Percentiles rank a stretch among this genome's conserved stretches.
Evolutionary conservation across 1,140 invertebrate species (phyloP).

Genomic region (Leptinotarsa texana): DNA sequence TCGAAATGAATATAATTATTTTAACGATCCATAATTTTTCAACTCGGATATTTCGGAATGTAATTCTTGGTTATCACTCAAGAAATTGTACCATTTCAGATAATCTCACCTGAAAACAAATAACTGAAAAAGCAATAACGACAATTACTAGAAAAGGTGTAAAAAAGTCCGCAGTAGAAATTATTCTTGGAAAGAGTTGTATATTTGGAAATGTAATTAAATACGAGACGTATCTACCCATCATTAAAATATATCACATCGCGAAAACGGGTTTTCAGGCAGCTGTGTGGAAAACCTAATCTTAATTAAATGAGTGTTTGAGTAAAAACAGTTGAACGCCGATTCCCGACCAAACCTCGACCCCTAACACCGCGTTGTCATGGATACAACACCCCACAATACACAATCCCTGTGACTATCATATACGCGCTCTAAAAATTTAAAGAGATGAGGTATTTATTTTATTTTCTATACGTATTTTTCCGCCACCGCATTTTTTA

Average conservation of each 20-base stretch:
- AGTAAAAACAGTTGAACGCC: slow-evolving; percentile 21
- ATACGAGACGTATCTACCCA: not conserved
- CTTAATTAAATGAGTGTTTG: slow-evolving; percentile 29
- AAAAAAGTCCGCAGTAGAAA: too few species aligned
- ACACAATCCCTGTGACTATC: not conserved
- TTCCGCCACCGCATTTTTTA: too few species aligned
- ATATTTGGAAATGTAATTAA: too few species aligned
- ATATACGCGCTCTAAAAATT: slow-evolving; percentile 6
- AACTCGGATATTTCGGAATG: too few species aligned
- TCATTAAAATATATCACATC: not conserved
- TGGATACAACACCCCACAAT: slow-evolving; percentile 13
- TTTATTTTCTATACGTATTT: not conserved
- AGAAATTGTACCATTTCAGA: too few species aligned
- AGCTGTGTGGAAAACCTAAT: slow-evolving; percentile 14
- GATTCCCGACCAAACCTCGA: slow-evolving; percentile 11
- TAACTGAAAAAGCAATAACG: too few species aligned
- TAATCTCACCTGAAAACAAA: too few species aligned
- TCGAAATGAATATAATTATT: too few species aligned
- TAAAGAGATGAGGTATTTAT: not conserved
- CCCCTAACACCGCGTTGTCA: slow-evolving; percentile 14
- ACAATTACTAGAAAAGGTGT: too few species aligned
- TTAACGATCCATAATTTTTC: too few species aligned
- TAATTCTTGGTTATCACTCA: too few species aligned
- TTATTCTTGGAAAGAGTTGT: too few species aligned
- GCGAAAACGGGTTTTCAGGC: not conserved